Conservation (phyloP, 2,888 invertebrate genomes). For the Erebia aethiops region DNA sequence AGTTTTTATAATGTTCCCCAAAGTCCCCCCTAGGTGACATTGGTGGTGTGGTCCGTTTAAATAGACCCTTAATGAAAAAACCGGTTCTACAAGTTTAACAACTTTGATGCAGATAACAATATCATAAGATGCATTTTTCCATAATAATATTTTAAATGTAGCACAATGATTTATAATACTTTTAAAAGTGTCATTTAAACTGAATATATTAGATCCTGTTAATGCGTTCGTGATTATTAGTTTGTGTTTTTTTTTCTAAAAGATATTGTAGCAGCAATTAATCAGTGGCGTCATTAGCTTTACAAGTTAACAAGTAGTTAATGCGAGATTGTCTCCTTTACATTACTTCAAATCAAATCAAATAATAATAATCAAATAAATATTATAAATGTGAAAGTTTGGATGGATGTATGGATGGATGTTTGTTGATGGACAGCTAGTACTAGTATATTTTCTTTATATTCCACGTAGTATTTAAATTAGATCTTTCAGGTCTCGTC, state of each 20-base stretch:
- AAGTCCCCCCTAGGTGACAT: too few relatives aligned
- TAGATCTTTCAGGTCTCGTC: too few relatives aligned
- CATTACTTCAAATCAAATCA: too few relatives aligned
- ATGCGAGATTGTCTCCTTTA: too few relatives aligned
- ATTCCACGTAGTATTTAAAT: too few relatives aligned
- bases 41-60: too few relatives aligned
- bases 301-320: background rate
- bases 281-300: conserved; percentile 4
- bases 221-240: conserved; percentile 22
- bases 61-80: conserved; percentile 25
- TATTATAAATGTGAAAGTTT: too few relatives aligned
- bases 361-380: too few relatives aligned
- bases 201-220: conserved; percentile 33
- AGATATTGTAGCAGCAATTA: conserved; percentile 23
- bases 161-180: conserved; percentile 40
- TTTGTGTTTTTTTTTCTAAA: conserved; percentile 17
- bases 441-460: too few relatives aligned
- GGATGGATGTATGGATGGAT: too few relatives aligned
- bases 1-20: too few relatives aligned
- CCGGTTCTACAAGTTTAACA: conserved; percentile 40
- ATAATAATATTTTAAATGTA: conserved; percentile 40
- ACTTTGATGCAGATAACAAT: conserved; percentile 43
- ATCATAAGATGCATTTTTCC: conserved; percentile 51
- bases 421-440: too few relatives aligned
- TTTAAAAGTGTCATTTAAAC: conserved; percentile 35